Evolutionary conservation across 1,140 invertebrate genomes (phyloP), one percentile per base, ranked within the genome.

Genomic region (Teleopsis dalmanni): DNA sequence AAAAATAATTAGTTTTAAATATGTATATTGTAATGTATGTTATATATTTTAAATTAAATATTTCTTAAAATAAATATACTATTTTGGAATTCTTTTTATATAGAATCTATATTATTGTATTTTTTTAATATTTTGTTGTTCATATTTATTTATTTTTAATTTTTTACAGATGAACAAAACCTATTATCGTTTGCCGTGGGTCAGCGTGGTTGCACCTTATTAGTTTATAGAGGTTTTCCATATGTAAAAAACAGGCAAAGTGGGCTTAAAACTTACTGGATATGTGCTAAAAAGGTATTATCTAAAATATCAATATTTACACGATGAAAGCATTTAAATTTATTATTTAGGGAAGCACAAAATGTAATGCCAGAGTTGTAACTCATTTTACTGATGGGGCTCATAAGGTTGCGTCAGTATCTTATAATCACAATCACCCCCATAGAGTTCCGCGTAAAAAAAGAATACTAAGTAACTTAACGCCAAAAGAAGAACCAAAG

Each of bases 281-380:
- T 71, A 46, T 70, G 65, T 42, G 62, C 63, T 8, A 68, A 68
- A 36, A 70, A 66, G 58, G 67, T 70, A 41, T n/a, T n/a, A n/a
- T n/a, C n/a, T n/a, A n/a, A n/a, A 34, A 16, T 38, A 4, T 8
- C 3, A 22, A 13, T 29, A 11, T 25, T 16, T 26, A 18, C 25
- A 34, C 22, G n/a, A 8, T 11, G 4, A 21, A 16, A 13, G 14
- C 10, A 27, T 16, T 43, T 16, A 5, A 29, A 31, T 25, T 26
- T 29, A 37, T 33, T 44, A 25, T 43, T 48, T 41, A 26, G 65
- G 67, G 65, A 18, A 71, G 68, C 55, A 59, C 62, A 25, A 71
- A 71, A 50, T 71, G 68, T 55, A 65, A 58, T 49, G 68, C 68
- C 5, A 56, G 68, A 1, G 63, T 70, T 5, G 64, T 71, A 1